Evolutionary conservation across 2,113 vertebrate genomes (phyloP).

Genomic region (Centropus unirufus): DNA sequence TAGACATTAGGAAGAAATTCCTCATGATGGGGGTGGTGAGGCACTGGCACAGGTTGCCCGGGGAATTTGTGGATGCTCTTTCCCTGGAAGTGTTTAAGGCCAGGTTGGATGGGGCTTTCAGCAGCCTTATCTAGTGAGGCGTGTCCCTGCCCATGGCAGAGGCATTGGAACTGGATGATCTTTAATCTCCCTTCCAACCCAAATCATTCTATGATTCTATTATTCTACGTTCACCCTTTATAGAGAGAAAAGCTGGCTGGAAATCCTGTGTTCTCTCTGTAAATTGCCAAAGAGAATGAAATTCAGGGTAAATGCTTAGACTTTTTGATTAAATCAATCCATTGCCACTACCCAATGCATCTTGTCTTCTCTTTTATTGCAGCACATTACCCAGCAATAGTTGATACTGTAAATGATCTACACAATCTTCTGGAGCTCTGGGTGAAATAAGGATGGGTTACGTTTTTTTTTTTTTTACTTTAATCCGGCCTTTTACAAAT

Average conservation of each 20-base stretch:
- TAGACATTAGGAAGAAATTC: too few relatives aligned
- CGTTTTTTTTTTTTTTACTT: not conserved
- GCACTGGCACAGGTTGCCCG: too few relatives aligned
- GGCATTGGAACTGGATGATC: too few relatives aligned
- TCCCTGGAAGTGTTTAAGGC: too few relatives aligned
- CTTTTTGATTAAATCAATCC: conserved; percentile 37
- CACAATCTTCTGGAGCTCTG: not conserved
- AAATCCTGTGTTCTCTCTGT: not conserved
- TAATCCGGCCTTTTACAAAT: not conserved
- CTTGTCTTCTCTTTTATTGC: conserved; percentile 23
- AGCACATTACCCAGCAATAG: not conserved
- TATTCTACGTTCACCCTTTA: not conserved
- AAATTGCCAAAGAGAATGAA: conserved; percentile 29
- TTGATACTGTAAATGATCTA: not conserved
- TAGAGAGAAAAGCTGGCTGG: not conserved
- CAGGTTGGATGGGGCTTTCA: too few relatives aligned
- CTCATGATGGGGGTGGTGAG: too few relatives aligned
- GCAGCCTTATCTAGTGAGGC: too few relatives aligned
- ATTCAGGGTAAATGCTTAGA: conserved; percentile 11
- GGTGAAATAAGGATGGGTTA: conserved; percentile 29
- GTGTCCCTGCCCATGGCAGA: too few relatives aligned
- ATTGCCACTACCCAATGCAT: not conserved
- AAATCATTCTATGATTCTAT: too few relatives aligned
- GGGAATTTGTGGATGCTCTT: too few relatives aligned
- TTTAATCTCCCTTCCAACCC: too few relatives aligned